Base-by-base conservation (phyloP, 2,888 invertebrate genomes). In the Trachelus tabidus region DNA sequence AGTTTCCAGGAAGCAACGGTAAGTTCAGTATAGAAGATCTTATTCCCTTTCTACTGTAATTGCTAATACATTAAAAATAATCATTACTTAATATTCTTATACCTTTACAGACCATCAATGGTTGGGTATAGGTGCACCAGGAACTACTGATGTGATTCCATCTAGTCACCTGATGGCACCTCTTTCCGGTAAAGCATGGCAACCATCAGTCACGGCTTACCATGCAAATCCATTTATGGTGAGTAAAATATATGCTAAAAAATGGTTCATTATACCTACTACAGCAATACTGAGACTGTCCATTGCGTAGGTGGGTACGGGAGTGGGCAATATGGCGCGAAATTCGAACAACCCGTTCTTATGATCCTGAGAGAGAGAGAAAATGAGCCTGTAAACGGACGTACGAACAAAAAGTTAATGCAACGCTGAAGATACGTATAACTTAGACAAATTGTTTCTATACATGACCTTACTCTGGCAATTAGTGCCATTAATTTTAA, bases 271-370 rank as follows among this genome's bases (percentile, higher is more conserved):
- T 56, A 9, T 56, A 56, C 6, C 56, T 2, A 56, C 56, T 56
- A 23, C 23, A 56, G 56, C 56, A 15, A 56, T 40, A 56, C 56
- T 56, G 23, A 56, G 1, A 23, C 9, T 23, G 4, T 56, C 56
- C 9, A 9, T 56, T 56, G 23, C 6, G 23, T 80, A 91, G 91
- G 90, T 91, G 82, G 89, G 90, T 78, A 88, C 90, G 33, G 89
- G 90, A 69, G 85, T 90, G 79, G 89, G 87, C 81, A 89, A 89
- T 84, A 85, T 89, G 83, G 86, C 90, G 77, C 89, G 92, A 84
- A 93, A 92, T 89, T 93, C 93, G 80, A 94, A 93, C 90, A 94
- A 94, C 88, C 94, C 94, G 73, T 94, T 94, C 90, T 93, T 94
- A 93, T 94, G 93, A 93, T 90, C 82, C 56, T 56, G 56, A 56